Conservation (phyloP, 2,113 vertebrate genomes). For the Herpetotheres cachinnans region DNA sequence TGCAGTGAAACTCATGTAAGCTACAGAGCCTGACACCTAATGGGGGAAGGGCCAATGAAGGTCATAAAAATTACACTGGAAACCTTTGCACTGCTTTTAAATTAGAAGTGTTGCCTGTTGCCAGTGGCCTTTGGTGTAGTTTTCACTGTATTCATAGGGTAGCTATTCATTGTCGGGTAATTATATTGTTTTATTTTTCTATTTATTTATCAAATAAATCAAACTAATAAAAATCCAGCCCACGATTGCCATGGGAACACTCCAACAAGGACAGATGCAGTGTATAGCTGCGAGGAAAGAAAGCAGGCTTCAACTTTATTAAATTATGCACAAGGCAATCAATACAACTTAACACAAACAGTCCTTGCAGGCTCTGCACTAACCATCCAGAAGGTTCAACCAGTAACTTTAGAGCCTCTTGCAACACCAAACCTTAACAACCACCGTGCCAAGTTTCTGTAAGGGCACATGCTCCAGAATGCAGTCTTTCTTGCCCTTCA, state of each 20-base stretch:
- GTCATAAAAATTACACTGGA: neutral
- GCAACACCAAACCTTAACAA: neutral
- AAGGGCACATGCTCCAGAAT: neutral
- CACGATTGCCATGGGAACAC: slow-evolving; percentile 68
- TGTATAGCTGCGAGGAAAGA: slow-evolving; percentile 44
- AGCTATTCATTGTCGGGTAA: slow-evolving; percentile 72
- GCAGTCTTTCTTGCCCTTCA: neutral
- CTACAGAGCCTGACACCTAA: neutral
- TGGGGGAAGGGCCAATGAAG: neutral
- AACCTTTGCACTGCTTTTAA: neutral
- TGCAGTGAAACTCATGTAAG: neutral
- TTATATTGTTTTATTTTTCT: slow-evolving; percentile 77
- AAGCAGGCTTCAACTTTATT: slow-evolving; percentile 61
- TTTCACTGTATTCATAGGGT: slow-evolving; percentile 56
- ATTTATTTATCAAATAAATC: slow-evolving; percentile 78
- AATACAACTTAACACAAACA: slow-evolving; percentile 64
- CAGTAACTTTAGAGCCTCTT: neutral
- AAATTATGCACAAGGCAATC: slow-evolving; percentile 59
- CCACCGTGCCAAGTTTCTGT: neutral
- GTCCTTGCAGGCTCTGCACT: slow-evolving; percentile 22
- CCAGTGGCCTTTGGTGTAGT: slow-evolving; percentile 35
- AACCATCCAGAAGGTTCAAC: neutral
- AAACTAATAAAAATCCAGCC: slow-evolving; percentile 76
- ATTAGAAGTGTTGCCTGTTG: slow-evolving; percentile 1
- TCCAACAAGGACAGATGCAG: slow-evolving; percentile 72